Base-by-base conservation (phyloP, 2,888 invertebrate species). In the Rhorus exstirpatorius region DNA sequence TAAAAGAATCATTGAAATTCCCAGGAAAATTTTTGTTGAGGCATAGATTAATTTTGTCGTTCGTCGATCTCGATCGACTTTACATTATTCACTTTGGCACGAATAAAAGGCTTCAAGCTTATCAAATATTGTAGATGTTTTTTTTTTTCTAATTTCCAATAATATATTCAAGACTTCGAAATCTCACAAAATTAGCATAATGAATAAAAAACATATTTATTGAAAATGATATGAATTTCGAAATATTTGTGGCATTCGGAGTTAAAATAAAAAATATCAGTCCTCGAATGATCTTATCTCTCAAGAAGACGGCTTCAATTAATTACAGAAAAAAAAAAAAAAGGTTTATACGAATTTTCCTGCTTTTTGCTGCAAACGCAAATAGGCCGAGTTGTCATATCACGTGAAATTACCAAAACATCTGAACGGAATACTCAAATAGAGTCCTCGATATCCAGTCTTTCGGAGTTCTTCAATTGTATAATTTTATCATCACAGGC, bases 401-500 rank as follows among this genome's bases (percentile, higher is more conserved):
- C 12, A 67, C 14, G 55, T 65, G n/a, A 41, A 21, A 58, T 60
- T 24, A 26, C 44, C 46, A 19, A 46, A 49, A 72, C 19, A 21
- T 49, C 60, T 38, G 17, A 10, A 4, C 51, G 67, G 49, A 68
- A 68, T 68, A 19, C 24, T 21, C n/a, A 51, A 60, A 76, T 26
- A 0, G 41, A 63, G 12, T 38, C 38, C 35, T 35, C 49, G 26
- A 55, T 35, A 24, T 14, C n/a, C 38, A 35, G 31, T 21, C 17
- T 10, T 21, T 3, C 12, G 10, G 49, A 49, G 1, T 65, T 26
- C 19, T 60, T 53, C 51, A 10, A 19, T 44, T 61, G 51, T 63
- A 31, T 53, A 51, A 61, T 41, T 65, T 78, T 65, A 17, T 65
- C 21, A 49, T 65, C 58, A 38, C 3, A 51, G 38, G n/a, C 14